Conservation (phyloP, 2,113 vertebrate species). For the Cepphus grylle region DNA sequence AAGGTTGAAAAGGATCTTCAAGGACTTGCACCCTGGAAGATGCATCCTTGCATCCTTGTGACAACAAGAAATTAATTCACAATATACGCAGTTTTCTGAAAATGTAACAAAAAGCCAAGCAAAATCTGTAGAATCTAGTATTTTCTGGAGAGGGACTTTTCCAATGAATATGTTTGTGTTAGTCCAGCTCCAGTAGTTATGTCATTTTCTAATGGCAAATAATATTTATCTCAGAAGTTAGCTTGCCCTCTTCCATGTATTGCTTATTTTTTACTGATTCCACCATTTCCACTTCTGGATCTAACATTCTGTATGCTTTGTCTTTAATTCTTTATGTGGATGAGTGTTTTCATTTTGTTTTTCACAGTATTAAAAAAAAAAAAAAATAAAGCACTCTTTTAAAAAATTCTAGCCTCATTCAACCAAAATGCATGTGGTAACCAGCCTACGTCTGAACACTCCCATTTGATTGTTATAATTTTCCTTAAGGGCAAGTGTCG, state of each 20-base stretch:
- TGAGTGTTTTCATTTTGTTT: neutral
- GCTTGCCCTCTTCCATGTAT: rapidly evolving
- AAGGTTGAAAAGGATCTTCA: neutral
- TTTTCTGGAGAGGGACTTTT: neutral
- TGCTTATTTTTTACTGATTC: neutral
- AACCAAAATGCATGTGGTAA: neutral
- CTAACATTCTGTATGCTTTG: neutral
- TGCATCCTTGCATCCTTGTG: neutral
- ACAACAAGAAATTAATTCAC: neutral
- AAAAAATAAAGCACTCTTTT: rapidly evolving
- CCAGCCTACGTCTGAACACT: neutral
- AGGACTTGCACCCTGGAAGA: neutral
- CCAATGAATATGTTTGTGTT: neutral
- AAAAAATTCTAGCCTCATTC: neutral
- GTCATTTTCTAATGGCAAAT: neutral
- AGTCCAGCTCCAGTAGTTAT: neutral
- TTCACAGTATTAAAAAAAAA: neutral
- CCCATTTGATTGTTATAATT: neutral
- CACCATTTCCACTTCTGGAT: neutral
- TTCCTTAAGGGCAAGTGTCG: neutral
- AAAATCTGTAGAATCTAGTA: neutral
- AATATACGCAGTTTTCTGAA: neutral
- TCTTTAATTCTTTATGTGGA: neutral
- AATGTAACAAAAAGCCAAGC: neutral
- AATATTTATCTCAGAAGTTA: neutral